Evolutionary conservation across 2,888 invertebrate genomes (phyloP).

Genomic region (Malacosoma neustria): DNA sequence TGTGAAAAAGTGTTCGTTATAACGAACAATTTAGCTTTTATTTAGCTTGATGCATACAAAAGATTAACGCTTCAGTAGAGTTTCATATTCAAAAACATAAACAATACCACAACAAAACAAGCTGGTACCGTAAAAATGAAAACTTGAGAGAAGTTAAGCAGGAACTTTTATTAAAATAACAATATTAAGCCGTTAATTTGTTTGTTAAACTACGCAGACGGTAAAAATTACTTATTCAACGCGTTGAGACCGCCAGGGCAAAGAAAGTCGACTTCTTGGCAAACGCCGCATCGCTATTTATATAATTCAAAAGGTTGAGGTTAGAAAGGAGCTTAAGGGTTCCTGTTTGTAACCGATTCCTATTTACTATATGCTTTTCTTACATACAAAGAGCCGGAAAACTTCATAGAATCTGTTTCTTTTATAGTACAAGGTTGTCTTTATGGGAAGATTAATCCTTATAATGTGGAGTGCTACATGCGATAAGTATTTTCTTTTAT

Average conservation of each 20-base stretch:
- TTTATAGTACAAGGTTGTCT: no score
- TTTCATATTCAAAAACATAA: slow-evolving; percentile 45
- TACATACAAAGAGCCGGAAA: no score
- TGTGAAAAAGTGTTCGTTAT: no score
- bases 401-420: no score
- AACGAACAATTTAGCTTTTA: no score
- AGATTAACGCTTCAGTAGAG: no score
- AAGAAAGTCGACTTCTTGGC: slow-evolving; percentile 39
- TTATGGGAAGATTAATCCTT: no score
- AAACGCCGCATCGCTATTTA: slow-evolving; percentile 45
- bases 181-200: slow-evolving; percentile 70
- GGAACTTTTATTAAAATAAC: slow-evolving; percentile 71
- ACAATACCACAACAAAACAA: slow-evolving; percentile 48
- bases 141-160: slow-evolving; percentile 49
- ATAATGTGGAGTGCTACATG: no score
- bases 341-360: background rate
- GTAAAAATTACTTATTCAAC: slow-evolving; percentile 68
- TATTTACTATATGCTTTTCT: no score
- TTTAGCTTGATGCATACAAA: no score
- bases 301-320: slow-evolving; percentile 52
- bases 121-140: slow-evolving; percentile 58
- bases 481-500: no score
- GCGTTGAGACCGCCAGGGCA: slow-evolving; percentile 48
- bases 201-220: slow-evolving; percentile 71
- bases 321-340: slow-evolving; percentile 3